Evolutionary conservation across 2,888 invertebrate species (phyloP), one percentile per base, ranked within the genome.

Genomic region (Synergus japonicus): DNA sequence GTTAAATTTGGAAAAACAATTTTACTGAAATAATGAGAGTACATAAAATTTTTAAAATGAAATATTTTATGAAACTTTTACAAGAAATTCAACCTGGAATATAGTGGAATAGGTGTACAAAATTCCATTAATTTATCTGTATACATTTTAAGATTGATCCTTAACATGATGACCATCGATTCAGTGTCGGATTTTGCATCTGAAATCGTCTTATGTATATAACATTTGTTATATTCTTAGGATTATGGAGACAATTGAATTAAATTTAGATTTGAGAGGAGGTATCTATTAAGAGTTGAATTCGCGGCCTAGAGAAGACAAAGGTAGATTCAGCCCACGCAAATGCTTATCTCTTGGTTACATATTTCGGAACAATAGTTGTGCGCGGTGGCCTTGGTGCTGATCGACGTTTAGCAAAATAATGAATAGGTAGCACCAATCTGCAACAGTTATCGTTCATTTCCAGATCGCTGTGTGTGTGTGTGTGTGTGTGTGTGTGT

Each of bases 401-500:
- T 83, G 85, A 86, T 84, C 84, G 81, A 84, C 84, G 87, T 87
- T 87, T 87, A 87, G 84, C 81, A 79, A 87, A 87, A 85, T 86
- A 87, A 87, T 85, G 85, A 86, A 87, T 87, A 87, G 87, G 86
- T 87, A 85, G 86, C 84, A 83, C 80, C 81, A 84, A 87, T 87
- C 86, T 83, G 81, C 82, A 78, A 80, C 77, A 86, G 82, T 84
- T 85, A 87, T 86, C 86, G 85, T 82, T 54, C 37, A 18, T 73
- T 54, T 29, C 77, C 82, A 83, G 82, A 83, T 85, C 81, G 84
- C 82, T 79, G 10, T 44, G 22, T 44, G n/a, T 15, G 83, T 82
- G 85, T 82, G 85, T 84, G 85, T 84, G 84, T 86, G 89, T 88
- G 87, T 86, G n/a, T 83, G 84, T 86, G 88, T 88, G 87, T 86